These are phyloP conservation scores for Peromyscus maniculatus DNA, from an alignment of 2,113 vertebrate species.

Conservation along the genomic window DNA sequence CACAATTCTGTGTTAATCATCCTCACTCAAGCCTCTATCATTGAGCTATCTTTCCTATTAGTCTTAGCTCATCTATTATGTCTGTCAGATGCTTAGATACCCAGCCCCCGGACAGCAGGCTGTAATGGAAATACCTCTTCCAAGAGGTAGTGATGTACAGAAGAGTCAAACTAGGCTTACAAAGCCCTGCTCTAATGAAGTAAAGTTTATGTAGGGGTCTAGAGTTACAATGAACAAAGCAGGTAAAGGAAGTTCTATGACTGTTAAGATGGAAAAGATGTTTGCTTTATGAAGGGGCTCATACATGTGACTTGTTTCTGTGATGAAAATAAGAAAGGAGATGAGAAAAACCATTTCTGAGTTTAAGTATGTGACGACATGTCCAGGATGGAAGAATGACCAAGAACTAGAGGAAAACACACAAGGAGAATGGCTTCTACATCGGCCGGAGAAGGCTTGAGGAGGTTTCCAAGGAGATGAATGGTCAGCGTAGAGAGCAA, in stretches of 20 bases:
- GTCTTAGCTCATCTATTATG: background rate
- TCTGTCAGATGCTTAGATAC: background rate
- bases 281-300: background rate
- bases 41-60: background rate
- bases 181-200: constrained; percentile 38
- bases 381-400: background rate
- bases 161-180: constrained; percentile 37
- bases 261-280: constrained; percentile 41
- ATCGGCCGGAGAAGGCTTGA: background rate
- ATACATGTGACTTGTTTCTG: background rate
- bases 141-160: constrained; percentile 4
- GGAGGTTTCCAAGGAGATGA: background rate
- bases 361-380: background rate
- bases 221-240: constrained; percentile 15
- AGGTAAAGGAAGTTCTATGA: constrained; percentile 57
- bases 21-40: background rate
- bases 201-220: constrained; percentile 45
- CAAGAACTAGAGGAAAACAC: background rate
- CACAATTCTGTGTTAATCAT: background rate
- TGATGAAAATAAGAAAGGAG: too few species aligned
- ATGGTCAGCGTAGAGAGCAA: background rate
- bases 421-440: background rate
- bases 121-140: constrained; percentile 33
- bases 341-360: background rate
- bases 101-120: background rate